phyloP scores from a whole-genome alignment of 2,113 vertebrate species.

The Prietella phreatophila region DNA sequence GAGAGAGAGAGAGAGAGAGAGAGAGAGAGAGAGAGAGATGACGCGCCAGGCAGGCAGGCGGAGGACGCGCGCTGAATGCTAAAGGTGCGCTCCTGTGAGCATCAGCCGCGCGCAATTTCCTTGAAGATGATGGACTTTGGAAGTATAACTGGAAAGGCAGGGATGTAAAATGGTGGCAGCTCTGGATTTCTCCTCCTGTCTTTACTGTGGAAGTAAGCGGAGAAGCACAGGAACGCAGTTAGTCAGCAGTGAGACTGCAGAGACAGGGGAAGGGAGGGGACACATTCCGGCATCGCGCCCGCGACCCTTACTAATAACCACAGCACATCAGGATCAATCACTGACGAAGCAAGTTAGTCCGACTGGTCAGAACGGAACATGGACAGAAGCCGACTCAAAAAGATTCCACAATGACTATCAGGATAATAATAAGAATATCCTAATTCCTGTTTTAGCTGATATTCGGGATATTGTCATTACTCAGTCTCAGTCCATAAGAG shows the following conservation, averaged over 20 bases:
- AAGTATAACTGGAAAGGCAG: conserved; percentile 17
- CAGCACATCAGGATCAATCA: neutral
- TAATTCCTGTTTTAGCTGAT: neutral
- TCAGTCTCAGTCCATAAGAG: neutral
- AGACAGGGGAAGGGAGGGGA: conserved; percentile 31
- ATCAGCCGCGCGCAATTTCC: conserved; percentile 34
- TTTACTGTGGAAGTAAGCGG: conserved; percentile 23
- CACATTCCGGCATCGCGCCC: conserved; percentile 11
- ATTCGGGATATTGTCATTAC: neutral
- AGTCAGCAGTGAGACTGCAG: conserved; percentile 49
- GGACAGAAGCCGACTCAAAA: neutral
- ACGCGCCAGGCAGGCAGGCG: conserved; percentile 7
- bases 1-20: too few species aligned
- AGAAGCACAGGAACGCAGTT: conserved; percentile 1
- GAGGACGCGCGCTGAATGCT: conserved; percentile 47
- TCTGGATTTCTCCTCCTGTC: neutral
- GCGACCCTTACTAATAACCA: conserved; percentile 22
- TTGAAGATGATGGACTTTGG: conserved; percentile 25
- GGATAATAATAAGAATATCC: neutral
- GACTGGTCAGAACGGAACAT: neutral
- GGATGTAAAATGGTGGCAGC: conserved; percentile 43
- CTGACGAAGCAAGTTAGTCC: conserved; percentile 12
- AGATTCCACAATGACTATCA: neutral
- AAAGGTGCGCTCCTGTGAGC: conserved; percentile 49
- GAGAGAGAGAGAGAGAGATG: conserved; percentile 12